phyloP scores from a whole-genome alignment of 1,140 invertebrate species.

The Mercenaria mercenaria region DNA sequence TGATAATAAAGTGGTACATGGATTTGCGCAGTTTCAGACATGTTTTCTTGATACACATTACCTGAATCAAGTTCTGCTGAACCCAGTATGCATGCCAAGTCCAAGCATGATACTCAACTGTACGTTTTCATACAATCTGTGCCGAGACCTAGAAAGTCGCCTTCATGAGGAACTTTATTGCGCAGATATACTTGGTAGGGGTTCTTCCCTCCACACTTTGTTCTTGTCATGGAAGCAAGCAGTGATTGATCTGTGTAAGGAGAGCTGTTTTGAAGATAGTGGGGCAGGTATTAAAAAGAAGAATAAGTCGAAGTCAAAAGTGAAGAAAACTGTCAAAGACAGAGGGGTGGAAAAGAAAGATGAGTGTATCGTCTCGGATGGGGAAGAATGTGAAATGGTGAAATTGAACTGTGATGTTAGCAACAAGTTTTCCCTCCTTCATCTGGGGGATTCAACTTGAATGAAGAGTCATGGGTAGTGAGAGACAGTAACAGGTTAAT shows the following conservation, averaged over 20 bases:
- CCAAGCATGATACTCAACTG: constrained; percentile 47
- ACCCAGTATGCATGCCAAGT: constrained; percentile 55
- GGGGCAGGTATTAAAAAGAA: neutral
- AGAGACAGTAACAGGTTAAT: too few relatives aligned
- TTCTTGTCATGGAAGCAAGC: constrained; percentile 5
- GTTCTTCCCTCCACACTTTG: constrained; percentile 21
- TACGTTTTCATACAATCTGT: constrained; percentile 56
- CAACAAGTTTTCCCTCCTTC: constrained; percentile 55
- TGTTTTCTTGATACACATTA: constrained; percentile 73
- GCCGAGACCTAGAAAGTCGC: constrained; percentile 36
- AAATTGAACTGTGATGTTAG: constrained; percentile 50
- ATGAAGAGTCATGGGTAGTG: neutral
- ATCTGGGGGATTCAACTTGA: neutral
- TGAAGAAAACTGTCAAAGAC: neutral
- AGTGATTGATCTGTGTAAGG: constrained; percentile 3
- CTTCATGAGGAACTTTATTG: constrained; percentile 17
- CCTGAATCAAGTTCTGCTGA: constrained; percentile 80
- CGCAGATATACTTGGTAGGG: constrained; percentile 32
- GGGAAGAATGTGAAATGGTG: neutral
- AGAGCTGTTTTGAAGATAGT: neutral
- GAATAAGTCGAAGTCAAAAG: neutral
- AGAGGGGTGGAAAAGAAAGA: neutral
- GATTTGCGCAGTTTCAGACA: constrained; percentile 80
- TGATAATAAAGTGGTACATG: constrained; percentile 77
- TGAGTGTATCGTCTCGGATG: neutral